Evolutionary conservation across 2,797 vertebrate species (phyloP), one percentile per base, ranked within the genome.

Genomic region (Momotus momota): DNA sequence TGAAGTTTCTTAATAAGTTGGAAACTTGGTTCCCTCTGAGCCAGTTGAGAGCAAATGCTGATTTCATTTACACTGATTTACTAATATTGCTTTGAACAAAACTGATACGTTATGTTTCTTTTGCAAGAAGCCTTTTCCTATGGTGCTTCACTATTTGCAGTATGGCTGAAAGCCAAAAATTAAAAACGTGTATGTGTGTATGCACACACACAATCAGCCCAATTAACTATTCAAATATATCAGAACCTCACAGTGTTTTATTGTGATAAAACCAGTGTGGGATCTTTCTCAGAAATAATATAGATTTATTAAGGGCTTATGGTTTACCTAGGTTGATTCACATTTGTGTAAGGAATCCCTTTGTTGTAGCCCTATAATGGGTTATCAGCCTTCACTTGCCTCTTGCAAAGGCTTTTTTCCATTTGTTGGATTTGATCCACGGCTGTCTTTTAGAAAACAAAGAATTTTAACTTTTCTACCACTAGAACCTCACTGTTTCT

Each of bases 1-100:
- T 95, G 94, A 95, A 91, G 75, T 88, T 92, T 81, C 86, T 88
- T 91, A 89, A 60, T 85, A 93, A 86, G 43, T 78, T 88, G 78
- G 90, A 61, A 86, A 66, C 69, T 83, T 57, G 58, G 10, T 86
- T 96, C 58, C 29, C 12, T 93, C 46, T 83, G 73, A 88, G 49
- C 66, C 46, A 70, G 72, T n/a, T 57, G 27, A 25, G 60, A 31
- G 18, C 14, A 88, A 94, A 94, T 51, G 10, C 43, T 81, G 85
- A 91, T 86, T 91, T 91, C 29, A 79, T 83, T 93, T 90, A 52
- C 51, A 40, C 43, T 75, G 75, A 46, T 83, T 74, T 91, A 23
- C 49, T 93, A 69, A 66, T 70, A 72, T 41, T 55, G 62, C 86
- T 90, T 96, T 86, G 73, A 90, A 83, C 51, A 79, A 81, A 74